Percentiles rank a stretch among this genome's conserved stretches.
Evolutionary conservation across 2,888 invertebrate genomes (phyloP).

Genomic region (Drosophila meridiana): DNA sequence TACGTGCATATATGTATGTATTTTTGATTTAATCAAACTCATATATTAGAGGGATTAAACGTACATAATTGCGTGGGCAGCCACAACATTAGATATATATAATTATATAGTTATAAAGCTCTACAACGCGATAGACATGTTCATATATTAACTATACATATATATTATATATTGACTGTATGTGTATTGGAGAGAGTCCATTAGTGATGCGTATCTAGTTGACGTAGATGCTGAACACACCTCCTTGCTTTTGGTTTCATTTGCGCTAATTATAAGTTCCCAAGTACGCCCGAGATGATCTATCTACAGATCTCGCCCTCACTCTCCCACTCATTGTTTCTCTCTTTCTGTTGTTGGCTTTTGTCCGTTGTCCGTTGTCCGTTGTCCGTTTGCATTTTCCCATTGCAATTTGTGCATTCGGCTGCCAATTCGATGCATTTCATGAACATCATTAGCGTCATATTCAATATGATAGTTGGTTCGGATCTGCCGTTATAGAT

Average conservation of each 20-base stretch:
- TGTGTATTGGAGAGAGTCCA: neutral
- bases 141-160: slow-evolving; percentile 1
- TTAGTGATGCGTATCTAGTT: slow-evolving; percentile 39
- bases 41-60: slow-evolving; percentile 51
- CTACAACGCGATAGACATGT: neutral
- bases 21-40: slow-evolving; percentile 50
- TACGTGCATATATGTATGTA: slow-evolving; percentile 9
- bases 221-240: slow-evolving; percentile 50
- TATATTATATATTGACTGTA: neutral
- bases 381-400: slow-evolving; percentile 22
- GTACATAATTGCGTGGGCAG: slow-evolving; percentile 41
- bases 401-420: slow-evolving; percentile 31
- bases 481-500: slow-evolving; percentile 39
- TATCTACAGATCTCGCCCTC: slow-evolving; percentile 2
- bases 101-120: slow-evolving; percentile 9
- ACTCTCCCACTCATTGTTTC: neutral
- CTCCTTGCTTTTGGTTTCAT: slow-evolving; percentile 38
- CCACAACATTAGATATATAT: neutral
- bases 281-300: slow-evolving; percentile 32
- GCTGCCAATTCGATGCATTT: slow-evolving; percentile 59
- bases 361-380: neutral
- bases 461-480: slow-evolving; percentile 46
- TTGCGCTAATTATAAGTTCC: slow-evolving; percentile 55
- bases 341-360: neutral
- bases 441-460: slow-evolving; percentile 70